Conservation (phyloP, 2,888 invertebrate species). For the Napeogenes inachia region DNA sequence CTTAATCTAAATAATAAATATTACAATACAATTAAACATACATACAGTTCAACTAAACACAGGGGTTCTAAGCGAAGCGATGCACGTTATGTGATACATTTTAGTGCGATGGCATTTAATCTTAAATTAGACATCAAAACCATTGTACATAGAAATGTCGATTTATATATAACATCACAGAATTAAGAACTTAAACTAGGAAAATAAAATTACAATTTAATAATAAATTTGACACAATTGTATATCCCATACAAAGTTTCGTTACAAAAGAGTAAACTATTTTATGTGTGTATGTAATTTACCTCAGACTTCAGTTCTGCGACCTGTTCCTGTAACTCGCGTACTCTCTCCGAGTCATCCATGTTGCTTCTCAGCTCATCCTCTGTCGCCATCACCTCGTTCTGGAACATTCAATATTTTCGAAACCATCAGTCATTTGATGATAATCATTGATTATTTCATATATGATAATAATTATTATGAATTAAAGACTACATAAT, state of each 20-base stretch:
- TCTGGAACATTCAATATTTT: slow-evolving; percentile 72
- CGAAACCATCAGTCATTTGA: too few relatives aligned
- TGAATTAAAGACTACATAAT: too few relatives aligned
- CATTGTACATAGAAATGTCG: slow-evolving; percentile 2
- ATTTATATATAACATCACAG: slow-evolving; percentile 7
- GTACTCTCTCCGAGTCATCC: slow-evolving; percentile 90
- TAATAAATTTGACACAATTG: slow-evolving; percentile 4
- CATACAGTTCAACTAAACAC: slow-evolving; percentile 20
- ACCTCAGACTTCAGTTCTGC: slow-evolving; percentile 97
- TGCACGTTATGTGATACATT: slow-evolving; percentile 13
- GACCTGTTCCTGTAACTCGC: slow-evolving; percentile 94
- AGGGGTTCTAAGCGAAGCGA: slow-evolving; percentile 25
- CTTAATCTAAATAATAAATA: too few relatives aligned
- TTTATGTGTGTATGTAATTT: slow-evolving; percentile 13
- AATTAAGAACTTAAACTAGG: slow-evolving; percentile 2
- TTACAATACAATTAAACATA: too few relatives aligned
- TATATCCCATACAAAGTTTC: not conserved
- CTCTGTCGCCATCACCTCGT: slow-evolving; percentile 95
- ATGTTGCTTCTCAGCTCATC: slow-evolving; percentile 91
- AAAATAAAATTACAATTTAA: not conserved
- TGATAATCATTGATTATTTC: too few relatives aligned
- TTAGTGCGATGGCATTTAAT: slow-evolving; percentile 16
- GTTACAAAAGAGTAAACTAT: slow-evolving; percentile 3
- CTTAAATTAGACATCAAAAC: not conserved
- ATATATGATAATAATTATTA: too few relatives aligned